Conservation (phyloP, 2,113 vertebrate species). For the Percopsis transmontana region DNA sequence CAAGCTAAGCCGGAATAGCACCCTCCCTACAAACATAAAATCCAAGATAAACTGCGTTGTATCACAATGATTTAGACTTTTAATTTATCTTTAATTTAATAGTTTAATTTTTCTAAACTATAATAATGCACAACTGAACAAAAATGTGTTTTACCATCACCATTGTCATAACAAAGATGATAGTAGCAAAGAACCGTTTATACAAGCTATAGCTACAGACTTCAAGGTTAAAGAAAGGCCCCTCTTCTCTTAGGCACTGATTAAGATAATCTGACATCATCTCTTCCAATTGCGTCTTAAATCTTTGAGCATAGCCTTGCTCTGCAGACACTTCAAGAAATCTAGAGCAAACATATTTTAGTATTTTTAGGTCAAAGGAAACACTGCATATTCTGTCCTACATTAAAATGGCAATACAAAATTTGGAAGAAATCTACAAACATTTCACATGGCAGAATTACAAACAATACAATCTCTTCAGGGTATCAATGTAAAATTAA, state of each 20-base stretch:
- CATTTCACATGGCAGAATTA: constrained; percentile 30
- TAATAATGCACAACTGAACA: constrained; percentile 7
- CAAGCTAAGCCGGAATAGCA: constrained; percentile 45
- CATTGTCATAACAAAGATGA: constrained; percentile 20
- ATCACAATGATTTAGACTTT: neutral
- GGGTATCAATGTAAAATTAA: constrained; percentile 18
- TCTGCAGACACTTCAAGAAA: constrained; percentile 25
- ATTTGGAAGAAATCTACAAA: constrained; percentile 37
- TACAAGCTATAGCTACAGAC: constrained; percentile 25
- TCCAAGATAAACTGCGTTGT: neutral
- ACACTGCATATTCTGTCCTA: constrained; percentile 40
- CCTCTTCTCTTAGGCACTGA: constrained; percentile 5
- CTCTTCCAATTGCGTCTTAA: too few relatives aligned
- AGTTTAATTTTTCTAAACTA: constrained; percentile 24
- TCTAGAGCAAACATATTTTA: constrained; percentile 51
- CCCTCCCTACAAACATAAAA: constrained; percentile 6
- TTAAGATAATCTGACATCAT: too few relatives aligned
- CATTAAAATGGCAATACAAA: constrained; percentile 32
- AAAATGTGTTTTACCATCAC: neutral
- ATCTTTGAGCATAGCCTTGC: constrained; percentile 24
- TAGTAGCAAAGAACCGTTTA: constrained; percentile 43
- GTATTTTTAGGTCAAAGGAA: constrained; percentile 38
- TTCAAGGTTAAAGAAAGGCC: constrained; percentile 40
- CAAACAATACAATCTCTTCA: constrained; percentile 35
- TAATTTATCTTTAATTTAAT: neutral